Conservation (phyloP, 2,888 invertebrate genomes). For the Buathra laborator region DNA sequence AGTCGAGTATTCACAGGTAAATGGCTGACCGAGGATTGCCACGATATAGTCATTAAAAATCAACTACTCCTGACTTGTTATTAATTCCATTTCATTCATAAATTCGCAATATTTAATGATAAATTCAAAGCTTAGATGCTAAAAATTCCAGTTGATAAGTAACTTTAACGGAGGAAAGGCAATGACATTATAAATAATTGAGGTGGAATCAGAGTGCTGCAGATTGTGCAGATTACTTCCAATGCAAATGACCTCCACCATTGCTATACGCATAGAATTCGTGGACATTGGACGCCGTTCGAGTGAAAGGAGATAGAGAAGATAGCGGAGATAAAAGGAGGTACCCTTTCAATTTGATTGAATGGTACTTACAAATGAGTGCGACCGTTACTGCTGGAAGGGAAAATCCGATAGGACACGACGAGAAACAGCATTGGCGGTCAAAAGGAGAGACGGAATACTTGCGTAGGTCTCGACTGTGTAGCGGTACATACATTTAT, state of each 20-base stretch:
- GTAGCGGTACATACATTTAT: constrained; percentile 18
- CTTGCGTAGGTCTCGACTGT: neutral
- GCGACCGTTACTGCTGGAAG: neutral
- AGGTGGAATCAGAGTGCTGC: neutral
- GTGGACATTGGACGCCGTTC: neutral
- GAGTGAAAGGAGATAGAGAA: constrained; percentile 3
- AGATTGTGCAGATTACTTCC: neutral
- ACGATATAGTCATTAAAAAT: neutral
- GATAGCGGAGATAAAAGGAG: constrained; percentile 22
- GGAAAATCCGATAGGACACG: neutral
- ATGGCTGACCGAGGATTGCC: neutral
- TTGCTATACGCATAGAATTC: neutral
- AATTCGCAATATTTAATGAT: neutral
- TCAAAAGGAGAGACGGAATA: neutral
- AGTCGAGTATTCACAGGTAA: neutral
- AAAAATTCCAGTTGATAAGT: neutral
- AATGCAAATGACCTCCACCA: neutral
- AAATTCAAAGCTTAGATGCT: neutral
- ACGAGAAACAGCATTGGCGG: neutral
- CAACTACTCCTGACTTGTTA: neutral
- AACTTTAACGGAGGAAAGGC: neutral
- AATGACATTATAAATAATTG: neutral
- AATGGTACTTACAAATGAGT: constrained; percentile 48
- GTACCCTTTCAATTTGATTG: constrained; percentile 48
- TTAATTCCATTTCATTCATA: neutral